Base-by-base conservation (phyloP, 2,888 invertebrate species). In the Drosophila pseudotakahashii region DNA sequence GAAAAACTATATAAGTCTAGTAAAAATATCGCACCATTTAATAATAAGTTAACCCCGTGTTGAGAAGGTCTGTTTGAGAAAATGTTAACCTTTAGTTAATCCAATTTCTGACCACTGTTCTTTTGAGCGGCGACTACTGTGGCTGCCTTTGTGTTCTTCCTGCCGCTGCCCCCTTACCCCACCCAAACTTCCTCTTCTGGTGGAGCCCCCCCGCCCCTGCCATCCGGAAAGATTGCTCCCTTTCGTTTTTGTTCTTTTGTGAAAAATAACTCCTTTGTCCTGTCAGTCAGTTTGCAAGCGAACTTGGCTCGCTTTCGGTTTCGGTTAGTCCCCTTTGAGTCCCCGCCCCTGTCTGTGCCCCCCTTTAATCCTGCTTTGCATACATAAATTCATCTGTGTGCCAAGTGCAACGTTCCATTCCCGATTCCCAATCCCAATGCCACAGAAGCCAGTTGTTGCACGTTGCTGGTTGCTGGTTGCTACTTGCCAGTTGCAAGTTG, bases 321-420 rank as follows among this genome's bases (percentile, higher is more conserved):
- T 76, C 74, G 74, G 63, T 72, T 66, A 45, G 30, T 42, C 36
- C 62, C 53, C 79, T 72, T 72, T 77, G 53, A 52, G 66, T 51
- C 34, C 19, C 26, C 42, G 34, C 45, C 39, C 42, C 26, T 14
- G 4, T 10, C 73, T 70, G 14, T 23, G 30, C 19, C 26, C 39
- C 36, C 36, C 26, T 34, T 7, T 11, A 14, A 79, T 81, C 88
- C 64, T 89, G 86, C 79, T 90, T 90, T 90, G 90, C 90, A 90
- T 90, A 90, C 90, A 90, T 90, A 91, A 90, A 90, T 90, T 90
- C 90, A 90, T 90, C 90, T 91, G 83, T 85, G 81, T 73, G 71
- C 70, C 77, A 76, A 73, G 61, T 73, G 63, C 51, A 67, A 51
- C 64, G 45, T 37, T 34, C 37, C 52, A 62, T 30, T 23, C 47